Base-by-base conservation (phyloP, 2,888 invertebrate genomes). In the Boloria selene region DNA sequence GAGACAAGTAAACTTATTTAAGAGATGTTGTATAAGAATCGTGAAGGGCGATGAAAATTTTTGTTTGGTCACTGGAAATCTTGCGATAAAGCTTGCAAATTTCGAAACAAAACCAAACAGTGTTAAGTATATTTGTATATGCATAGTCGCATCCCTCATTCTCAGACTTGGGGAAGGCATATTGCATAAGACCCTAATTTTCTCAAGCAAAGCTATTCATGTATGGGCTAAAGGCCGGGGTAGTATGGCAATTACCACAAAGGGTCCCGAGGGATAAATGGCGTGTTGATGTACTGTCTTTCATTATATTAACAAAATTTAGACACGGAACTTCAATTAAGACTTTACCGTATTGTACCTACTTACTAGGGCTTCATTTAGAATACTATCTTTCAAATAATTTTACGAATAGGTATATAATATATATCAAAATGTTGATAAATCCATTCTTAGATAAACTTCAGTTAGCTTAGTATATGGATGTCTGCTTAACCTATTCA, bases 121-220 rank as follows among this genome's bases (percentile, higher is more conserved):
- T 17, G 50, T 50, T 59, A 59, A 59, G 38, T 59, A 59, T 59
- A 59, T 59, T 59, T 59, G 59, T 38, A 59, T 59, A 59, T 59
- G 59, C 59, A n/a, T 26, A 59, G 50, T 31, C 47, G 50, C 38
- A 50, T 59, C 38, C 31, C 59, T 59, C 59, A 49, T 17, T 59
- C 38, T 7, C 31, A 59, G 59, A 26, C 50, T 61, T 51, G 52
- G 52, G 49, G 45, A 59, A 64, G 62, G 61, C 64, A 67, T 67
- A 72, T 71, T 68, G 70, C 70, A 74, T 72, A 70, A 69, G 70
- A 70, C 71, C 73, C 73, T 72, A 74, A 74, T 73, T 73, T 73
- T 70, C 72, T 59, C 64, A 64, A 61, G 49, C 59, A 49, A 72
- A 73, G 64, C 72, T 68, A 72, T 73, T 74, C 71, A 50, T 65